Base-by-base conservation (phyloP, 2,888 invertebrate species). In the Sinelater perroti region DNA sequence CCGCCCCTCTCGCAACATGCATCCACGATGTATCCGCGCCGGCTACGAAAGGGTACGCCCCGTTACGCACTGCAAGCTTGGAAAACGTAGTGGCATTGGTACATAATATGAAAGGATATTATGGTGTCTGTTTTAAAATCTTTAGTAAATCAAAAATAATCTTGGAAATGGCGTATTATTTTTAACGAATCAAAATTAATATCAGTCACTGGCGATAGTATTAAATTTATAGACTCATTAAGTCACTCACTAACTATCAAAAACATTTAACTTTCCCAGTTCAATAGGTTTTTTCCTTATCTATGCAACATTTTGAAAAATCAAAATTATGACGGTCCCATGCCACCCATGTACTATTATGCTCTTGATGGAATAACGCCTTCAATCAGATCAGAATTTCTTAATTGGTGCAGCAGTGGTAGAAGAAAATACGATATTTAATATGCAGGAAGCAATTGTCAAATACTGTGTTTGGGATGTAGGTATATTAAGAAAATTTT, bases 371-470 rank as follows among this genome's bases (percentile, higher is more conserved):
- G 45, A 0, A 70, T 70, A 66, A 35, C 38, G 14, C 10, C 11
- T 1, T 44, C 30, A n/a, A 54, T 26, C 1, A 38, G 67, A 2
- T 26, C 55, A 6, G 20, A 33, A 0, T 71, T 70, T 57, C 17
- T 61, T 1, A 36, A 56, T 24, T 72, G 70, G 68, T 31, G 36
- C n/a, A 36, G 14, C 6, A 2, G 13, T 11, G 31, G 14, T 13
- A 31, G 11, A 17, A 20, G n/a, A 18, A 17, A 62, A 7, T n/a
- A n/a, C n/a, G n/a, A 51, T 62, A 1, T 73, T 72, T 57, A 52
- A 70, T 58, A 66, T 73, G 50, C 13, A 64, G 46, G 53, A 63
- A 17, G 72, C 73, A 38, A 24, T 75, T 1, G 38, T 69, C 0
- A 60, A 60, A 1, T 68, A 68, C 24, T 68, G 66, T 45, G 21